A percentile compares a stretch with the other conserved stretches of the same genome.
Evolutionary conservation across 2,797 vertebrate species (phyloP).

Genomic region (Cynodonichthys magdalenae): DNA sequence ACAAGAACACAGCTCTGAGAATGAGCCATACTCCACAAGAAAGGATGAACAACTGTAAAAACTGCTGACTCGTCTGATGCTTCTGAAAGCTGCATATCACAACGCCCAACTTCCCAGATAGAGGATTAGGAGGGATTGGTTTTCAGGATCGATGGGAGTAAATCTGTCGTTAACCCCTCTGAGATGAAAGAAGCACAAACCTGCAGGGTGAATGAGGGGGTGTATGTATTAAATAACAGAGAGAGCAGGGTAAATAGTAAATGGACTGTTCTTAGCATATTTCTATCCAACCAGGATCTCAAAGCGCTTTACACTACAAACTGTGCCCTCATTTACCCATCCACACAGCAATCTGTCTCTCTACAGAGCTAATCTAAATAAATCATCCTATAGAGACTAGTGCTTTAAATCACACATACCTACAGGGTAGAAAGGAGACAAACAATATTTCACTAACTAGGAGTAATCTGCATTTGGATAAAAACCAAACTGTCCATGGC

Average conservation of each 20-base stretch:
- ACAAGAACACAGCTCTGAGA: neutral
- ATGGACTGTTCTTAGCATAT: no score
- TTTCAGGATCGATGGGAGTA: constrained; percentile 68
- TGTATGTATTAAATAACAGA: neutral
- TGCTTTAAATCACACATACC: no score
- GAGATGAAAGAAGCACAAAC: constrained; percentile 4
- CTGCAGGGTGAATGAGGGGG: constrained; percentile 15
- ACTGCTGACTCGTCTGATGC: neutral
- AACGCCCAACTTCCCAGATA: constrained; percentile 47
- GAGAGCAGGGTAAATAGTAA: no score
- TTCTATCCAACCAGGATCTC: no score
- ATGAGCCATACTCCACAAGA: constrained; percentile 10
- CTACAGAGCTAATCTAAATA: no score
- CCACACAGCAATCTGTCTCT: no score
- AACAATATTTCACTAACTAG: constrained; percentile 38
- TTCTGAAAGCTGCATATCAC: constrained; percentile 34
- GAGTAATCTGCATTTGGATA: constrained; percentile 47
- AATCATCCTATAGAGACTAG: no score
- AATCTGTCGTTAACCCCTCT: constrained; percentile 48
- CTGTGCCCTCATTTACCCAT: no score
- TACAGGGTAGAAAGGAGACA: constrained; percentile 22
- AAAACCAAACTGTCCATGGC: constrained; percentile 43
- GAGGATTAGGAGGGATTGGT: constrained; percentile 63
- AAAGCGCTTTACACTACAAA: no score
- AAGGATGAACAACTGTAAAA: constrained; percentile 20